Evolutionary conservation across 2,113 vertebrate species (phyloP).

Genomic region (Calidris pygmaea): DNA sequence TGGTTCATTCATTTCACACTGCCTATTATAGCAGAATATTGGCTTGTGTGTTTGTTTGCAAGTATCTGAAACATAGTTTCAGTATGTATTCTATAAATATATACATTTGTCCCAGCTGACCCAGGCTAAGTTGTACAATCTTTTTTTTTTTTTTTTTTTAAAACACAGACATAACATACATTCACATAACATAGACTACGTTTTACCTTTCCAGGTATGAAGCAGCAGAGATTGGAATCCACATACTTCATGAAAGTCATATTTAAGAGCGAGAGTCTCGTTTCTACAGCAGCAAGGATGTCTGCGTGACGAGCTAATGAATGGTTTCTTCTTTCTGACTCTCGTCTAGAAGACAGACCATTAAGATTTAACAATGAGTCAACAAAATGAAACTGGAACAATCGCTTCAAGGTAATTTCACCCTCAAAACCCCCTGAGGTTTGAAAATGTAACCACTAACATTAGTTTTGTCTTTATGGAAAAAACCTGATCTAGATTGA

Average conservation of each 20-base stretch:
- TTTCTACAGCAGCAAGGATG: constrained; percentile 97
- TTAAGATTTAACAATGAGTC: constrained; percentile 21
- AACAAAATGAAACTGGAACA: not conserved
- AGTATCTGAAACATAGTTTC: not conserved
- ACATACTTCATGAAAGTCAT: constrained; percentile 99
- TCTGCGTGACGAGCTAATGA: constrained; percentile 96
- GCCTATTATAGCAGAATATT: not conserved
- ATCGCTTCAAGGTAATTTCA: not conserved
- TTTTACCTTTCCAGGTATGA: constrained; percentile 97
- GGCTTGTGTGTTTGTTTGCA: not conserved
- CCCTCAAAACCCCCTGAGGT: not conserved
- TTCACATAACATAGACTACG: not conserved
- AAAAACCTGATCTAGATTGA: not conserved
- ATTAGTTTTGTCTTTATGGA: not conserved
- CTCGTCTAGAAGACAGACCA: constrained; percentile 78
- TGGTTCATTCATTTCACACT: not conserved
- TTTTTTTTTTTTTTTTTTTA: not conserved
- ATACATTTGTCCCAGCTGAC: not conserved
- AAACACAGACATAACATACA: not conserved
- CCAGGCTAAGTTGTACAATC: not conserved
- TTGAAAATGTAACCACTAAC: not conserved
- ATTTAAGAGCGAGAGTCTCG: constrained; percentile 93
- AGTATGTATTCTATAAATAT: not conserved
- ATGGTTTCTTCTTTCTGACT: constrained; percentile 96
- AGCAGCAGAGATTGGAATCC: constrained; percentile 98